Conservation (phyloP, 2,888 invertebrate genomes). For the Hecatera dysodea region DNA sequence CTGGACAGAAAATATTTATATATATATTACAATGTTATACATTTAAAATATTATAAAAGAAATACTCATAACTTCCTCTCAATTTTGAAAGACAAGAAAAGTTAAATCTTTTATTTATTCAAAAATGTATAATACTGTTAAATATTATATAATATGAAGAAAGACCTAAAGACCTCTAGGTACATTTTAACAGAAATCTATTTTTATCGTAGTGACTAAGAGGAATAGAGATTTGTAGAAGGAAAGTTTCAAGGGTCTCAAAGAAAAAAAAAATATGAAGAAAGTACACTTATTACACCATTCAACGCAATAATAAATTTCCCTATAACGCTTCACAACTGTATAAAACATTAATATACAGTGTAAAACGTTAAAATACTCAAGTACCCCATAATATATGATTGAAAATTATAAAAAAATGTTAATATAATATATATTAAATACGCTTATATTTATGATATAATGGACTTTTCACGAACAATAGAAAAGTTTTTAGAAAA, state of each 20-base stretch:
- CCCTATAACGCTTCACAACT: conserved; percentile 61
- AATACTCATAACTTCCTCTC: conserved; percentile 19
- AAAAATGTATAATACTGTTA: conserved; percentile 28
- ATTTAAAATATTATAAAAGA: conserved; percentile 17
- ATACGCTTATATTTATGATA: conserved; percentile 65
- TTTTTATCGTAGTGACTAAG: conserved; percentile 13
- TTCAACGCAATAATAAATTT: conserved; percentile 52
- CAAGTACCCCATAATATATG: conserved; percentile 53
- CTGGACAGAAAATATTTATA: conserved; percentile 51
- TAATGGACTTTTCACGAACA: conserved; percentile 62
- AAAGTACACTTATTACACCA: conserved; percentile 45
- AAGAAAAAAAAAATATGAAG: conserved; percentile 23
- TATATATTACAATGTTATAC: conserved; percentile 30
- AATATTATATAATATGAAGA: conserved; percentile 20
- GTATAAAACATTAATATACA: conserved; percentile 63
- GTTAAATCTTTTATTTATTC: background rate
- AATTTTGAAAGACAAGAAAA: conserved; percentile 30
- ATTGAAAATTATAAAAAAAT: conserved; percentile 59
- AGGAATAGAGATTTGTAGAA: background rate
- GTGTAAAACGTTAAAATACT: conserved; percentile 61
- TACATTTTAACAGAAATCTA: conserved; percentile 7
- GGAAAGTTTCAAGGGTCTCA: background rate
- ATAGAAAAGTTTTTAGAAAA: conserved; percentile 68
- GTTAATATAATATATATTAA: conserved; percentile 61
- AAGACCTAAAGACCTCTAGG: conserved; percentile 18